Conservation (phyloP, 2,888 invertebrate species). For the Colletes collaris region DNA sequence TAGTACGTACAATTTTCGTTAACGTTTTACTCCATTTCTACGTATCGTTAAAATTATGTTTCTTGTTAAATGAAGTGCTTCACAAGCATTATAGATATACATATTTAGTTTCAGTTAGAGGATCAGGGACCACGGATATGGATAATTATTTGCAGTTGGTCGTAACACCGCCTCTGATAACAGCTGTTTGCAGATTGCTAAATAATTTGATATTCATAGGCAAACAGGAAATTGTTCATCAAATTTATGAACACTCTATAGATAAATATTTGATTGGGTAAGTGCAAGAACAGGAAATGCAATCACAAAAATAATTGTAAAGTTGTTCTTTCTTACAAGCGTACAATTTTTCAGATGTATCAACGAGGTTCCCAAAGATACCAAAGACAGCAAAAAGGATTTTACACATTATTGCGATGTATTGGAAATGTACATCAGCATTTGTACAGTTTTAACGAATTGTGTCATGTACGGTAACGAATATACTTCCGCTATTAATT, state of each 20-base stretch:
- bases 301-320: not conserved
- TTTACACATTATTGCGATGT: constrained; percentile 83
- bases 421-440: constrained; percentile 84
- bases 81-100: not conserved
- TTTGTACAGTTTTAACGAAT: constrained; percentile 83
- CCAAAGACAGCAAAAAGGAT: constrained; percentile 78
- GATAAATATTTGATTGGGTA: constrained; percentile 84
- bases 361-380: constrained; percentile 78
- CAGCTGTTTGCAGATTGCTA: constrained; percentile 82
- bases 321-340: not conserved
- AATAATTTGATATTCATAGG: constrained; percentile 83
- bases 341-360: constrained; percentile 79
- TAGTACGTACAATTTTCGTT: constrained; percentile 63
- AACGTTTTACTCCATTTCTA: not conserved
- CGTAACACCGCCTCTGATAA: constrained; percentile 84
- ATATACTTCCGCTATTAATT: constrained; percentile 81
- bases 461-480: constrained; percentile 80
- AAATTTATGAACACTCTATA: constrained; percentile 83
- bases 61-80: not conserved
- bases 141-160: constrained; percentile 74
- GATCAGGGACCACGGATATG: constrained; percentile 68
- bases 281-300: constrained; percentile 31
- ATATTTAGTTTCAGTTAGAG: constrained; percentile 64
- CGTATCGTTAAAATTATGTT: not conserved
- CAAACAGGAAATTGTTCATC: constrained; percentile 80